These are phyloP conservation scores for Nasonovia ribisnigri DNA, from an alignment of 2,888 invertebrate species.

Conservation along the genomic window DNA sequence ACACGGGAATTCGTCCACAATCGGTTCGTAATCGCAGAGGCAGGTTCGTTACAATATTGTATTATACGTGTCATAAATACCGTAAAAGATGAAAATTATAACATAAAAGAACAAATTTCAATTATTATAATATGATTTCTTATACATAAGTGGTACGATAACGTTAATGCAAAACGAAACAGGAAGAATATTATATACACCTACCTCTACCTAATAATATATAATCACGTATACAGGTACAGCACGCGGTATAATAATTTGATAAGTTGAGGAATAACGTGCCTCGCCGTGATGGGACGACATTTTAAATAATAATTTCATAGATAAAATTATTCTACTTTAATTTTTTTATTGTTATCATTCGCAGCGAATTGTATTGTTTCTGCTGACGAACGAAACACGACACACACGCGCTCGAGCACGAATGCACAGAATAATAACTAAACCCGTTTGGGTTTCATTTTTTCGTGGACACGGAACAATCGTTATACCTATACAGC, in stretches of 20 bases:
- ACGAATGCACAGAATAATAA: not conserved
- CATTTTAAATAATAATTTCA: not conserved
- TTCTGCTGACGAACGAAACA: not conserved
- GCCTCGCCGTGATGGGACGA: not conserved
- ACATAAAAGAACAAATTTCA: not conserved
- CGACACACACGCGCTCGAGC: not conserved
- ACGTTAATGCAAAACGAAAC: not conserved
- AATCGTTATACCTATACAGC: not conserved
- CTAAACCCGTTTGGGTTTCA: not conserved
- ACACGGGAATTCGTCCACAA: not conserved
- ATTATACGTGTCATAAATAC: not conserved
- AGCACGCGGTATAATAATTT: not conserved
- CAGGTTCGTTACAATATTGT: not conserved
- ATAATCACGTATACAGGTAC: not conserved
- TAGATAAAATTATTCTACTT: not conserved
- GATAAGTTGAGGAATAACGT: not conserved
- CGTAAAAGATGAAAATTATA: not conserved
- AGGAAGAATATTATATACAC: not conserved
- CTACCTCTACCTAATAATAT: not conserved
- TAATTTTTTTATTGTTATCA: not conserved
- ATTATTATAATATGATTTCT: not conserved
- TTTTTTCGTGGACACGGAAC: not conserved
- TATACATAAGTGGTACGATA: not conserved
- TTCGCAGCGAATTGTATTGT: not conserved
- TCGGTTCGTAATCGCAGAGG: not conserved